Conservation (phyloP, 2,113 vertebrate species). For the Anhinga rufa region DNA sequence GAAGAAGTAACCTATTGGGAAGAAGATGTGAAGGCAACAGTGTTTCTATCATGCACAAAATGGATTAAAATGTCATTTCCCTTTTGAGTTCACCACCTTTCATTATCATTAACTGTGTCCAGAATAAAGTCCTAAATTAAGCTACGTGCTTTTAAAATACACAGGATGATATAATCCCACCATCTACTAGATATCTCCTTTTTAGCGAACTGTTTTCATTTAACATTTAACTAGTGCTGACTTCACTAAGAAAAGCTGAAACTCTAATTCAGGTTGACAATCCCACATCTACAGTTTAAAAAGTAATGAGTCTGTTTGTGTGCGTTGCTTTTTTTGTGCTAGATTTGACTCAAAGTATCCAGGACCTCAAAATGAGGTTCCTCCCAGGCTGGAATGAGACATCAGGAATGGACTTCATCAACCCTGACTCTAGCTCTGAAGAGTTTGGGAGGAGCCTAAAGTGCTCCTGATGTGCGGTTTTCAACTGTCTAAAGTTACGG, state of each 20-base stretch:
- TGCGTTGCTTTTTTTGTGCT: not conserved
- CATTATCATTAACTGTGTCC: not conserved
- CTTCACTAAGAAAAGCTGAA: not conserved
- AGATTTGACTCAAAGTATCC: not conserved
- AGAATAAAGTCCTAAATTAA: not conserved
- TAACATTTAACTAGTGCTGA: not conserved
- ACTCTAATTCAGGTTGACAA: not conserved
- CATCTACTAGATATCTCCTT: not conserved
- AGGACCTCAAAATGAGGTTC: not conserved
- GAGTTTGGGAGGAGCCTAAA: not conserved
- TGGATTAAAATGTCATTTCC: not conserved
- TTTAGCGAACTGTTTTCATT: not conserved
- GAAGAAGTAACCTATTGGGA: not conserved
- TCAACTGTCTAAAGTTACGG: not conserved
- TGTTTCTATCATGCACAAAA: not conserved
- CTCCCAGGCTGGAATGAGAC: not conserved
- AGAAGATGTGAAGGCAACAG: not conserved
- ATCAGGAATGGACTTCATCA: not conserved
- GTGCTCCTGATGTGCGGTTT: not conserved
- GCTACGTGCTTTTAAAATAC: not conserved
- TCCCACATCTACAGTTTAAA: not conserved
- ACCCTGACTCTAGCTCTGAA: not conserved
- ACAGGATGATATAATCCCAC: not conserved
- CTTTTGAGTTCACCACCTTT: not conserved
- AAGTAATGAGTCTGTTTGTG: not conserved